phyloP scores from a whole-genome alignment of 2,797 vertebrate species.

The Otus scops region DNA sequence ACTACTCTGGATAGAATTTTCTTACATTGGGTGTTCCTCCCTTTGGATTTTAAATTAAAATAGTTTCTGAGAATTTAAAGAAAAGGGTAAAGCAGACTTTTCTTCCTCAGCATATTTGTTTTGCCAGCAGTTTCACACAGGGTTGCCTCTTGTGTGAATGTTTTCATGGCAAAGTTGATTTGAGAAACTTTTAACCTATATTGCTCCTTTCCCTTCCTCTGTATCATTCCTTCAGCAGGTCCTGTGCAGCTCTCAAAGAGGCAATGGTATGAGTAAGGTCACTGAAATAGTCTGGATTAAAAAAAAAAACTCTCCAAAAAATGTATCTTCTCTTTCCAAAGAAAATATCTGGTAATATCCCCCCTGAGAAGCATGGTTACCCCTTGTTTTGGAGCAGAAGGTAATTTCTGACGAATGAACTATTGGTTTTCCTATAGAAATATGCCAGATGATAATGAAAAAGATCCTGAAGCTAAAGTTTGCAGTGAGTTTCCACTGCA shows the following conservation, averaged over 20 bases:
- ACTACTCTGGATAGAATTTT: background rate
- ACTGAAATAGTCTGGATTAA: background rate
- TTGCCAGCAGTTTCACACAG: background rate
- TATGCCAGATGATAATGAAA: background rate
- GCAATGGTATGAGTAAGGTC: background rate
- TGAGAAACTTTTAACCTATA: background rate
- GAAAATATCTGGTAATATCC: background rate
- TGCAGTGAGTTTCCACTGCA: background rate
- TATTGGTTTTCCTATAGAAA: background rate
- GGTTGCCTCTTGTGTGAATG: background rate
- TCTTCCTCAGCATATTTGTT: background rate
- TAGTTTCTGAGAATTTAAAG: background rate
- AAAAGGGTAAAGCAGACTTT: background rate
- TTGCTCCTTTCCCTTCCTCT: background rate
- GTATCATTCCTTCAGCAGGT: background rate
- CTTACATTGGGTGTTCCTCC: background rate
- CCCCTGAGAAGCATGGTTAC: background rate
- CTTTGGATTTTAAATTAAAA: background rate
- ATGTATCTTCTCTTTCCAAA: background rate
- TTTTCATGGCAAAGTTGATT: background rate
- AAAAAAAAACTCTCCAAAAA: background rate
- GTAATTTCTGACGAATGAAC: background rate
- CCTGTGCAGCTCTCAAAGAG: background rate
- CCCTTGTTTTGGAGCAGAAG: background rate
- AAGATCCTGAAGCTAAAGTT: background rate